Conservation (phyloP, 2,888 invertebrate species). For the Anoplius nigerrimus region DNA sequence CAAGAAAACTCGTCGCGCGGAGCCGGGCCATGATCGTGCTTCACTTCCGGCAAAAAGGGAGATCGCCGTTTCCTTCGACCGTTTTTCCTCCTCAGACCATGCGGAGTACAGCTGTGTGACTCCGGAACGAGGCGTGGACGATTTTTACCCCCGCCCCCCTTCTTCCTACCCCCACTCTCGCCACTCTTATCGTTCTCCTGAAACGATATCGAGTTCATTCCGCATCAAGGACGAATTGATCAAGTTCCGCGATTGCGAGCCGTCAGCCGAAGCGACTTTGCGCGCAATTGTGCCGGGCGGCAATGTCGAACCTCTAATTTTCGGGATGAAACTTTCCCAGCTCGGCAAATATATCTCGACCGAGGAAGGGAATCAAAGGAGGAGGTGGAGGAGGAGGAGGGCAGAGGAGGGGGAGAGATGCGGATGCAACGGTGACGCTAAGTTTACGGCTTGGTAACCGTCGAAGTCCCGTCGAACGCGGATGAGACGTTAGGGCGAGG, state of each 20-base stretch:
- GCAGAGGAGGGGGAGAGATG: constrained; percentile 21
- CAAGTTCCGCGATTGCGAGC: no score
- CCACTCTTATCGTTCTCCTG: no score
- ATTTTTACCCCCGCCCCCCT: neutral
- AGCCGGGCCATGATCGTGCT: constrained; percentile 3
- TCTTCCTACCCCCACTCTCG: neutral
- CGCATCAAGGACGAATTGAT: no score
- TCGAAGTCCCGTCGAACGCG: constrained; percentile 18
- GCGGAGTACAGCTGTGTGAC: neutral
- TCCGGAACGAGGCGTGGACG: neutral
- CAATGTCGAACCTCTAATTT: constrained; percentile 16
- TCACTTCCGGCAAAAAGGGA: constrained; percentile 3
- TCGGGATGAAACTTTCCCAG: constrained; percentile 16
- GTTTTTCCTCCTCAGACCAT: neutral
- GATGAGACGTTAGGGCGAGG: constrained; percentile 5
- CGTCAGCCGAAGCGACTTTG: no score
- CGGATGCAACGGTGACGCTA: constrained; percentile 23
- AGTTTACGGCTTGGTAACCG: constrained; percentile 41
- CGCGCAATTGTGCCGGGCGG: neutral
- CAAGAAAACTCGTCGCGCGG: constrained; percentile 5
- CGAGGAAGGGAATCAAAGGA: neutral
- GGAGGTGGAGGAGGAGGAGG: neutral
- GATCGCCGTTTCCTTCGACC: neutral
- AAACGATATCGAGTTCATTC: no score
- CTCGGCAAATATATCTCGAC: constrained; percentile 18